Conservation (phyloP, 2,113 vertebrate genomes). For the Cynoglossus semilaevis region DNA sequence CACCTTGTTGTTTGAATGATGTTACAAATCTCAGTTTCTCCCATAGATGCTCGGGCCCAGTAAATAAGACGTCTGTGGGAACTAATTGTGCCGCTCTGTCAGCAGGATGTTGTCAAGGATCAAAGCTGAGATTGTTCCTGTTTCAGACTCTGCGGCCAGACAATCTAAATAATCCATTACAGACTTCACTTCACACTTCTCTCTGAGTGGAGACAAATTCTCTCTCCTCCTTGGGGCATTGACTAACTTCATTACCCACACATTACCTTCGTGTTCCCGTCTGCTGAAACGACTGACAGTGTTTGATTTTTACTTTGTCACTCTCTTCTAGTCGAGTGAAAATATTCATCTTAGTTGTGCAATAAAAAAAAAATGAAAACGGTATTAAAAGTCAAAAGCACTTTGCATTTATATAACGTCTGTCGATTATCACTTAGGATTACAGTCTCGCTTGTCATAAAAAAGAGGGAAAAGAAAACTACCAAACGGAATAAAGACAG, state of each 20-base stretch:
- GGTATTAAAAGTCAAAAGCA: not conserved
- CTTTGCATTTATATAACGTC: not conserved
- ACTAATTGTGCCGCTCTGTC: not conserved
- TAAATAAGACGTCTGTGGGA: not conserved
- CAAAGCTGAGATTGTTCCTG: not conserved
- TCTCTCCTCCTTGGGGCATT: slow-evolving; percentile 29
- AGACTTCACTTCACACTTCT: not conserved
- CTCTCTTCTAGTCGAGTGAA: not conserved
- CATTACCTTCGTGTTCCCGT: slow-evolving; percentile 23
- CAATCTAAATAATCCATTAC: slow-evolving; percentile 34
- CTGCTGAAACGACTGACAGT: slow-evolving; percentile 12
- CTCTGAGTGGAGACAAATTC: slow-evolving; percentile 25
- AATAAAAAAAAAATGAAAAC: not conserved
- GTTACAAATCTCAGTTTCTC: no score
- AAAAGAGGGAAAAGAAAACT: slow-evolving; percentile 12
- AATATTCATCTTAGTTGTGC: not conserved
- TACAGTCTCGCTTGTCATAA: slow-evolving; percentile 1
- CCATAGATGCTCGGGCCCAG: no score
- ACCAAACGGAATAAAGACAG: no score
- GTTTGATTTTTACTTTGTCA: slow-evolving; percentile 19
- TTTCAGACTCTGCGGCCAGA: slow-evolving; percentile 17
- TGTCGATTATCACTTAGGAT: not conserved
- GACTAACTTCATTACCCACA: slow-evolving; percentile 17
- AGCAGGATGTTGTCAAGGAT: slow-evolving; percentile 8
- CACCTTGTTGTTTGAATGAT: no score